Evolutionary conservation across 2,797 vertebrate species (phyloP).

Genomic region (Meriones psammophilus): DNA sequence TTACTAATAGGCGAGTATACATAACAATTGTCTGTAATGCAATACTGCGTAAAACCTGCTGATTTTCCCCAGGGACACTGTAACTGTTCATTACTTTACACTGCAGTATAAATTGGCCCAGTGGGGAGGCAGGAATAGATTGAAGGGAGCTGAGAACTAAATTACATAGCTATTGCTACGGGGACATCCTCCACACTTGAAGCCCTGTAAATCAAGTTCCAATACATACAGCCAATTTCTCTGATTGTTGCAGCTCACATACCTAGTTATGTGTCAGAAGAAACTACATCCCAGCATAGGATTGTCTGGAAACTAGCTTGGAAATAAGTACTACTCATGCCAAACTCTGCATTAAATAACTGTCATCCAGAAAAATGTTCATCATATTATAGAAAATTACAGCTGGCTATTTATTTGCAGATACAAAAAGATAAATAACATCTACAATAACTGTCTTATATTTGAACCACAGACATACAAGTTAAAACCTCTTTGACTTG

Average conservation of each 20-base stretch:
- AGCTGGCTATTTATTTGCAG: not conserved
- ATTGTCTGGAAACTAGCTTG: not conserved
- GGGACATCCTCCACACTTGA: slow-evolving; percentile 59
- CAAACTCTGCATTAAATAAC: not conserved
- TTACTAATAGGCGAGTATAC: slow-evolving; percentile 79
- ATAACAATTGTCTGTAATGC: slow-evolving; percentile 82
- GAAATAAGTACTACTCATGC: not conserved
- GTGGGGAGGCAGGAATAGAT: slow-evolving; percentile 81
- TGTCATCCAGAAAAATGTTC: not conserved
- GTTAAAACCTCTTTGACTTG: not conserved
- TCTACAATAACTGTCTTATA: not conserved
- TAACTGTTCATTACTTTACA: slow-evolving; percentile 85
- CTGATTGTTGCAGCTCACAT: slow-evolving; percentile 53
- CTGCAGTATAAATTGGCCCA: slow-evolving; percentile 83
- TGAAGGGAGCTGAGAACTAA: slow-evolving; percentile 79
- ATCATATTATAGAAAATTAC: not conserved
- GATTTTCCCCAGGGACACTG: slow-evolving; percentile 83
- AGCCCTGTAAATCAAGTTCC: slow-evolving; percentile 52
- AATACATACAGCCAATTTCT: not conserved
- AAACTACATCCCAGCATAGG: not conserved
- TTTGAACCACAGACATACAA: not conserved
- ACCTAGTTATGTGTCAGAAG: not conserved
- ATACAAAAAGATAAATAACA: not conserved
- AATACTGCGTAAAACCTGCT: slow-evolving; percentile 81
- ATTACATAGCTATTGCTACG: slow-evolving; percentile 74